A percentile compares a stretch with the other conserved stretches of the same genome.
phyloP scores from a whole-genome alignment of 2,113 vertebrate species.

The Anas platyrhynchos region DNA sequence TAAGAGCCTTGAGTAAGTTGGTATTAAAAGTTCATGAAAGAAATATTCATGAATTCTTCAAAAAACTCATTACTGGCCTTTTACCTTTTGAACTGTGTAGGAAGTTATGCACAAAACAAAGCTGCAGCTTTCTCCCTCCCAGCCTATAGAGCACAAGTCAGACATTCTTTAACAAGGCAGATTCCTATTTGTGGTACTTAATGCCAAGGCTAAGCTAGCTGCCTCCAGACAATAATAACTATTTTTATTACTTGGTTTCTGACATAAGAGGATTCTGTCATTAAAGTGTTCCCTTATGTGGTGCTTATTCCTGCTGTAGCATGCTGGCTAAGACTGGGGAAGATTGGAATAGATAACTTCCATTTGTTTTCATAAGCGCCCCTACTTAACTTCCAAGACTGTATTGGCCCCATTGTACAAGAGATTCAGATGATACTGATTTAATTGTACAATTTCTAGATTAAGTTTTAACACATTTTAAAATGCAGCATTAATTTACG shows the following conservation, averaged over 20 bases:
- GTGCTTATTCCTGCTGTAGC: slow-evolving; percentile 33
- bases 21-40: neutral
- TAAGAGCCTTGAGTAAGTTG: neutral
- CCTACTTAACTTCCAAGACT: slow-evolving; percentile 40
- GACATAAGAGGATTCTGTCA: slow-evolving; percentile 68
- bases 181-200: slow-evolving; percentile 42
- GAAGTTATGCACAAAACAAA: neutral
- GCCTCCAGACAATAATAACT: slow-evolving; percentile 69
- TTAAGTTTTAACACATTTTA: slow-evolving; percentile 23
- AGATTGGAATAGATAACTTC: slow-evolving; percentile 55
- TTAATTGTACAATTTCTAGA: slow-evolving; percentile 1
- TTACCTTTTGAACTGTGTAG: neutral
- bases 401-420: slow-evolving; percentile 13
- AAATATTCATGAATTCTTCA: neutral
- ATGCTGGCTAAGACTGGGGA: slow-evolving; percentile 31
- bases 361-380: slow-evolving; percentile 58
- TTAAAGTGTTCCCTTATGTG: slow-evolving; percentile 47
- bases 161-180: neutral
- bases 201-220: slow-evolving; percentile 51
- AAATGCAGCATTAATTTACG: neutral
- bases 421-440: neutral
- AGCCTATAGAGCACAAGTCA: neutral
- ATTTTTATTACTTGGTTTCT: slow-evolving; percentile 69
- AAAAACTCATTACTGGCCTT: neutral
- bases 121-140: neutral